A percentile compares a stretch with the other conserved stretches of the same genome.
Evolutionary conservation across 2,797 vertebrate genomes (phyloP).

Genomic region (Falco peregrinus): DNA sequence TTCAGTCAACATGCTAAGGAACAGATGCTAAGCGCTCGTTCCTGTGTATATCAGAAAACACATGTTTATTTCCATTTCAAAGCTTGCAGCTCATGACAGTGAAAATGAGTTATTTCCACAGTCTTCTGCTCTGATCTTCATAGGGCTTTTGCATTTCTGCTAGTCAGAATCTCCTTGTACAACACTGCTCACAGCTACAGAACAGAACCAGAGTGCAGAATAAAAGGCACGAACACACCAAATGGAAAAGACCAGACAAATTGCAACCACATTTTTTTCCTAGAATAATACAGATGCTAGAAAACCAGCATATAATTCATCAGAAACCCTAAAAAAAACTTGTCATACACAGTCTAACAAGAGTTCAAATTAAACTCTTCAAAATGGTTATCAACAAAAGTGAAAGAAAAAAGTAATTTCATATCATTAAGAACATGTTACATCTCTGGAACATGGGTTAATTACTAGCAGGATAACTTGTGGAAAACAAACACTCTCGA

Average conservation of each 20-base stretch:
- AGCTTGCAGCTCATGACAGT: neutral
- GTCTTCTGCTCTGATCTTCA: neutral
- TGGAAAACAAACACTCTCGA: neutral
- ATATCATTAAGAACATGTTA: neutral
- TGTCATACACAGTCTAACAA: neutral
- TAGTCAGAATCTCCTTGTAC: neutral
- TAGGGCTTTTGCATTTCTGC: neutral
- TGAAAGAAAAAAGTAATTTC: neutral
- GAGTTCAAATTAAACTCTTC: neutral
- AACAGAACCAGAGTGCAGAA: neutral
- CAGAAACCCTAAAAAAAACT: neutral
- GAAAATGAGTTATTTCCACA: neutral
- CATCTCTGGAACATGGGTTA: neutral
- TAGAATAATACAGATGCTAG: neutral
- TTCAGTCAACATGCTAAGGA: neutral
- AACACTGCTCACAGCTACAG: neutral
- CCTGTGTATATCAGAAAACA: neutral
- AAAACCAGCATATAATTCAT: neutral
- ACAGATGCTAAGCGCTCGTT: neutral
- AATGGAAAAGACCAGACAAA: neutral
- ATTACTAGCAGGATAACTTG: neutral
- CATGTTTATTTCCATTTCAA: conserved; percentile 23
- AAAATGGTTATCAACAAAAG: neutral
- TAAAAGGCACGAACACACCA: neutral
- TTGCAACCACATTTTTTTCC: fast-evolving